Base-by-base conservation (phyloP, 2,113 vertebrate genomes). In the Anseranas semipalmata region DNA sequence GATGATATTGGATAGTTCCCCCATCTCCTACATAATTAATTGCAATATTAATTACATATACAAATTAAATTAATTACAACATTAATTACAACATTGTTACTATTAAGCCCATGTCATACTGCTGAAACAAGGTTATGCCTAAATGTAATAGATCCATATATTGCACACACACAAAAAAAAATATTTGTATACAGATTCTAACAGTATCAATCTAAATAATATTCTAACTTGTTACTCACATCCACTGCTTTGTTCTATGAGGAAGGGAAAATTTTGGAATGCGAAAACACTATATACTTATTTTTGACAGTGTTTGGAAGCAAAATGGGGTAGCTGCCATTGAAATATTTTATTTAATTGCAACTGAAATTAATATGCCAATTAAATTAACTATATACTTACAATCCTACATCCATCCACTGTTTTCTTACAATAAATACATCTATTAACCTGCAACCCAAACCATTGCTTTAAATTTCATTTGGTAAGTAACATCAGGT, bases 321-420 rank as follows among this genome's bases (percentile, higher is more conserved):
- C 63, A 63, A 85, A 79, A 79, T 68, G 33, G n/a, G 82, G 8
- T 72, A 75, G 87, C 15, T 90, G 16, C 37, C 45, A 45, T 45
- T 82, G 13, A 95, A 85, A 62, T 74, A 58, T 63, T 93, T 86
- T 55, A 76, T 67, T 91, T 72, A 90, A 85, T 88, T 93, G 75
- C 56, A 76, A 83, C 15, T 83, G 63, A 77, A 85, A 78, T 17
- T 6, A 45, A 25, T 41, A n/a, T 46, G 52, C 12, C 2, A 12
- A 12, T 80, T 56, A 75, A 88, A 89, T 58, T 72, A 90, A 60
- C 76, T 80, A 24, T 43, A 66, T 60, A 39, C 46, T 46, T 39
- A 48, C 6, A 48, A 33, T 10, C 27, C 55, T 59, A 67, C n/a
- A 68, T 63, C 66, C 28, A 52, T 41, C 25, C n/a, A 67, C 46